Percentiles rank a stretch among this genome's conserved stretches.
phyloP scores from a whole-genome alignment of 2,797 vertebrate species.

The Cyclopterus lumpus region DNA sequence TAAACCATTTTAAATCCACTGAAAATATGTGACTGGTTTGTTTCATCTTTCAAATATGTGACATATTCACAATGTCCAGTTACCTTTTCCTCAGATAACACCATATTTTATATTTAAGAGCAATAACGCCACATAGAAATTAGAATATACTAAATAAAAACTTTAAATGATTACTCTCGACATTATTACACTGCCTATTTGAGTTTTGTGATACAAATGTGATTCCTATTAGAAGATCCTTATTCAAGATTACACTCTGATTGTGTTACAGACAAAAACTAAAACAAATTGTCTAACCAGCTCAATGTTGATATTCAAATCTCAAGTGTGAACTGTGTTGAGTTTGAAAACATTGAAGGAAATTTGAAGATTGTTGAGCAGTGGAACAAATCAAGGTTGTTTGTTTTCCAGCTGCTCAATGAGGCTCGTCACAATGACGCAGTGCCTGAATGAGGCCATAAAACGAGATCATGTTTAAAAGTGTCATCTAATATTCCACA shows the following conservation, averaged over 20 bases:
- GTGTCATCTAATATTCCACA: neutral
- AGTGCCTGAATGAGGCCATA: slow-evolving; percentile 31
- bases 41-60: too few relatives aligned
- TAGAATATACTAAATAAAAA: neutral
- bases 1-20: neutral
- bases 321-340: neutral
- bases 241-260: neutral
- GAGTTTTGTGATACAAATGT: neutral
- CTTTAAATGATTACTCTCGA: neutral
- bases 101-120: neutral
- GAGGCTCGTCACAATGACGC: neutral
- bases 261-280: neutral
- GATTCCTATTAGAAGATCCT: neutral
- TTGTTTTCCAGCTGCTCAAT: neutral
- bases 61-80: neutral
- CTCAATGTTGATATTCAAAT: neutral
- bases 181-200: neutral
- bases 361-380: neutral
- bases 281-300: neutral
- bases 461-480: slow-evolving; percentile 13
- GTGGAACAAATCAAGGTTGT: neutral
- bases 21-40: neutral
- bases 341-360: slow-evolving; percentile 2
- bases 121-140: neutral
- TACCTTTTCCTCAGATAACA: neutral